A percentile compares a stretch with the other conserved stretches of the same genome.
Evolutionary conservation across 2,888 invertebrate species (phyloP).

Genomic region (Tenthredo mesomela): DNA sequence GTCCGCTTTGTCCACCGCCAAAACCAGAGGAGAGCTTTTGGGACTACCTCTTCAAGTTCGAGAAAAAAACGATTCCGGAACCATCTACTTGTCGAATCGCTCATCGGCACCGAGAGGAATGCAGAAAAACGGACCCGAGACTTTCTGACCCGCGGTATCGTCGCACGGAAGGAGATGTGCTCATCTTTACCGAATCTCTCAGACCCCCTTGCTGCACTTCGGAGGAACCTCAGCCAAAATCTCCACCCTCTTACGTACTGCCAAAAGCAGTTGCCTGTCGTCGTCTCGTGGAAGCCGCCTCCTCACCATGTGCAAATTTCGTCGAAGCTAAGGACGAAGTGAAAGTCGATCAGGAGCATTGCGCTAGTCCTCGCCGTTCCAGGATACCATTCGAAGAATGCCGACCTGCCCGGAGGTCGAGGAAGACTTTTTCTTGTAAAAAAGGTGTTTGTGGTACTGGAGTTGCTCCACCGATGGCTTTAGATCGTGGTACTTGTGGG

Average conservation of each 20-base stretch:
- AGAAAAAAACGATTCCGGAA: slow-evolving; percentile 45
- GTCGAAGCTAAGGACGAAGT: slow-evolving; percentile 29
- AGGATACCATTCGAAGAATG: slow-evolving; percentile 61
- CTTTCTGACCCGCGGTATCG: slow-evolving; percentile 62
- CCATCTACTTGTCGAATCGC: slow-evolving; percentile 54
- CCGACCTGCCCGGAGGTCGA: slow-evolving; percentile 55
- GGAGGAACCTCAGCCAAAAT: slow-evolving; percentile 57
- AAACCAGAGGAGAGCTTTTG: slow-evolving; percentile 55
- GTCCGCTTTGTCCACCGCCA: slow-evolving; percentile 1
- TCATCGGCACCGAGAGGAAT: slow-evolving; percentile 4
- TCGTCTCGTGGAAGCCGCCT: slow-evolving; percentile 48
- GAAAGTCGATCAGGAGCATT: slow-evolving; percentile 33
- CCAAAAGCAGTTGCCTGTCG: slow-evolving; percentile 60
- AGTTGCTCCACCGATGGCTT: slow-evolving; percentile 41
- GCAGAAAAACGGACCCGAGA: slow-evolving; percentile 57
- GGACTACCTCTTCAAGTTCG: slow-evolving; percentile 57
- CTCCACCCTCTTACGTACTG: slow-evolving; percentile 58
- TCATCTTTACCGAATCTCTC: slow-evolving; percentile 56
- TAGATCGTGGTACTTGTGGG: slow-evolving; percentile 28
- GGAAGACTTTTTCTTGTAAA: slow-evolving; percentile 57
- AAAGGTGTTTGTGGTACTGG: slow-evolving; percentile 53
- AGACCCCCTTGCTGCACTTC: background rate
- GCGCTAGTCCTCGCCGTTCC: slow-evolving; percentile 53
- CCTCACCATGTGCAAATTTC: slow-evolving; percentile 47
- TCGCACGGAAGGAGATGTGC: slow-evolving; percentile 58